Percentiles rank a stretch among this genome's conserved stretches.
These are phyloP conservation scores for Echinops telfairi DNA, from an alignment of 2,113 vertebrate genomes.

Conservation along the genomic window DNA sequence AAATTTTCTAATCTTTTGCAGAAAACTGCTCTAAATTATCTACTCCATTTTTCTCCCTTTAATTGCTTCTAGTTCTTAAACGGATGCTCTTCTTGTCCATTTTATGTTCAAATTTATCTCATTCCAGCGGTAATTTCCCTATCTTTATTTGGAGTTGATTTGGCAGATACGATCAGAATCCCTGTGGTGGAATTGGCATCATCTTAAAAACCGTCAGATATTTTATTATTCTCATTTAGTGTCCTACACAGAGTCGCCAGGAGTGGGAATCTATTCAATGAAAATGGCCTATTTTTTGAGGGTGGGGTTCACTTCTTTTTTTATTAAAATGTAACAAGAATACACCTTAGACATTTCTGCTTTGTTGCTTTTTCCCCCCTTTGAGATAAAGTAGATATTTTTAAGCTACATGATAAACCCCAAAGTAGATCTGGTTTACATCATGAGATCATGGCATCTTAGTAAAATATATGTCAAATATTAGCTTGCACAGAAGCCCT, in stretches of 20 bases:
- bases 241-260: too few species aligned
- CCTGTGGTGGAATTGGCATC: background rate
- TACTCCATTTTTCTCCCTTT: background rate
- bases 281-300: too few species aligned
- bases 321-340: slow-evolving; percentile 47
- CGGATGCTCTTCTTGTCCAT: background rate
- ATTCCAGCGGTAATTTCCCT: background rate
- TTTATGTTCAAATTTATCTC: background rate
- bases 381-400: slow-evolving; percentile 62
- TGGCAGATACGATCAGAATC: background rate
- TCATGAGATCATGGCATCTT: slow-evolving; percentile 41
- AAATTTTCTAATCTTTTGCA: background rate
- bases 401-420: background rate
- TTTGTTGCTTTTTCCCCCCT: slow-evolving; percentile 49
- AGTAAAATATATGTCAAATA: slow-evolving; percentile 45
- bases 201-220: background rate
- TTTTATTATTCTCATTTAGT: background rate
- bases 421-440: slow-evolving; percentile 46
- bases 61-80: background rate
- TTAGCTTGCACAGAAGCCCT: slow-evolving; percentile 38
- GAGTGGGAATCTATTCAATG: too few species aligned
- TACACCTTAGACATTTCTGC: background rate
- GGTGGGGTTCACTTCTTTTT: background rate
- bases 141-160: background rate
- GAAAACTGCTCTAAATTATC: background rate